Evolutionary conservation across 2,113 vertebrate genomes (phyloP), one percentile per base, ranked within the genome.

Genomic region (Percina caprodes): DNA sequence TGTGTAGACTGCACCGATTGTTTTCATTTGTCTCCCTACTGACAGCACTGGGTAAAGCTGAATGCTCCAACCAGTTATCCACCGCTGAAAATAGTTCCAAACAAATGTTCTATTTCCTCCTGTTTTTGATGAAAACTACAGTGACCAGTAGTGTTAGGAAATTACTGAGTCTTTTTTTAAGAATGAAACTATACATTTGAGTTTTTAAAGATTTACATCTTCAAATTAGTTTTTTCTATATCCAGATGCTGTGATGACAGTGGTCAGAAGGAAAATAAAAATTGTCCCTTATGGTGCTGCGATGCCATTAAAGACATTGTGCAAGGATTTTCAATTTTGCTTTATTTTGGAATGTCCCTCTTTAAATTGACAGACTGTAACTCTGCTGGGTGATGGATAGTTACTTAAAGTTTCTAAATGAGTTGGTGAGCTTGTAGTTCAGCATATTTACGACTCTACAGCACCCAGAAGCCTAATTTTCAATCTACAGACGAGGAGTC

Each of bases 361-460:
- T 78, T 48, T 60, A 39, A 74, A 68, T 13, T 71, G 73, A 80
- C 78, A 74, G 60, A 68, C 56, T 45, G 54, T 56, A 63, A 75
- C 66, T 76, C 49, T 67, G n/a, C 65, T 24, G 46, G 46, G 24
- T 79, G 88, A 86, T 80, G 55, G 77, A 86, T 80, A 48, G 84
- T 66, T 46, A 51, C 33, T 42, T 14, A 77, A 77, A 73, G 74
- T 76, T 86, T 82, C 33, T 35, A 76, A 55, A 82, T 81, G 51
- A 79, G 33, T 59, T 65, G 21, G 52, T 48, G 78, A 63, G 61
- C 71, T 10, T 65, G 56, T 18, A 12, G 67, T 18, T 82, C 18
- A 21, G 56, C 35, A 82, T 70, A 56, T 86, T 73, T 66, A 79
- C 75, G 56, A 74, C 23, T 60, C 59, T 79, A 35, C 56, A 79